These are phyloP conservation scores for Macrosteles quadrilineatus DNA, from an alignment of 1,140 invertebrate species.

Conservation along the genomic window DNA sequence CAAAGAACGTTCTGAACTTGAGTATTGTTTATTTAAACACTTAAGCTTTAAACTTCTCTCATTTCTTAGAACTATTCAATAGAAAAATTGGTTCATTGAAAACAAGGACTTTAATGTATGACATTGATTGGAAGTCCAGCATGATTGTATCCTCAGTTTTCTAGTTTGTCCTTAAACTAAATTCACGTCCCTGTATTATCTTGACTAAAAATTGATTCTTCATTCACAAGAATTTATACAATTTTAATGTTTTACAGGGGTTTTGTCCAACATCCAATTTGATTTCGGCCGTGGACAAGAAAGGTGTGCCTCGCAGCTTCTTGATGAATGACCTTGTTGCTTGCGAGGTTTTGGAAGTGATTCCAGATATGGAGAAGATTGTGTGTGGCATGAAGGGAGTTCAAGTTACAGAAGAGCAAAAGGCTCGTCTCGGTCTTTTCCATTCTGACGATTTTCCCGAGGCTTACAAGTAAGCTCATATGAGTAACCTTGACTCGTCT, in stretches of 20 bases:
- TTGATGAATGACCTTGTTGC: conserved; percentile 81
- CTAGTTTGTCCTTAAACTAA: too few species aligned
- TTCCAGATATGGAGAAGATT: conserved; percentile 83
- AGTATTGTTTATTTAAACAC: too few species aligned
- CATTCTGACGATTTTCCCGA: conserved; percentile 81
- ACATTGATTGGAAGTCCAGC: too few species aligned
- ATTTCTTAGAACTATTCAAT: too few species aligned
- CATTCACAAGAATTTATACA: too few species aligned
- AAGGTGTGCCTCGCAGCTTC: conserved; percentile 74
- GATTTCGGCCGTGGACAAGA: conserved; percentile 77
- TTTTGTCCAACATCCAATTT: conserved; percentile 68
- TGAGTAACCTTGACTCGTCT: background rate
- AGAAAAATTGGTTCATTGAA: too few species aligned
- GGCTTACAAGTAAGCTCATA: conserved; percentile 77
- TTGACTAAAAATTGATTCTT: too few species aligned
- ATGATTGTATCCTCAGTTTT: too few species aligned
- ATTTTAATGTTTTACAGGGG: conserved; percentile 52
- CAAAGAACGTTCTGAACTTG: too few species aligned
- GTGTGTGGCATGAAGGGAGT: conserved; percentile 82
- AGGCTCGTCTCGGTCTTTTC: conserved; percentile 70
- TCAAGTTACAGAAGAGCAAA: conserved; percentile 47
- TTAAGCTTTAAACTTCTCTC: too few species aligned
- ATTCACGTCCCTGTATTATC: too few species aligned
- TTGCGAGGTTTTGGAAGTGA: conserved; percentile 85
- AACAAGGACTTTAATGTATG: too few species aligned